Evolutionary conservation across 2,113 vertebrate genomes (phyloP).

Genomic region (Podiceps cristatus): DNA sequence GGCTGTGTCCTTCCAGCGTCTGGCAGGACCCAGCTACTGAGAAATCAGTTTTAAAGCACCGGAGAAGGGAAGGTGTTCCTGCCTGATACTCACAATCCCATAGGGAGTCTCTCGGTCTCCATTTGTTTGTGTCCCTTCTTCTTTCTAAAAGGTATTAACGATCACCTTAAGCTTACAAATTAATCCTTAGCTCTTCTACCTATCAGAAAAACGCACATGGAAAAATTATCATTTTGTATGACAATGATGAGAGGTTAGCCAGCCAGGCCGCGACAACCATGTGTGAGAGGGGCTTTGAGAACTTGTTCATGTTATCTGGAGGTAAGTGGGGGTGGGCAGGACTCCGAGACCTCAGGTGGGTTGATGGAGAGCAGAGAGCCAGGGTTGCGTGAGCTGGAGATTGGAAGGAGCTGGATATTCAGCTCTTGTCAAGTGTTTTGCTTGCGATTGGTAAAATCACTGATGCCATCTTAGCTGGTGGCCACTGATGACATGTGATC

Average conservation of each 20-base stretch:
- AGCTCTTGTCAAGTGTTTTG: rapidly evolving
- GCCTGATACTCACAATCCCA: too few species aligned
- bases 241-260: constrained; percentile 92
- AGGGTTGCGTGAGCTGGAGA: background rate
- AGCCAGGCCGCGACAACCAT: constrained; percentile 91
- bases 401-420: background rate
- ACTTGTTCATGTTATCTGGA: constrained; percentile 95
- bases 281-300: constrained; percentile 94
- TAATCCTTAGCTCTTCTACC: constrained; percentile 68
- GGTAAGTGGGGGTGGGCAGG: constrained; percentile 72
- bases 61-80: background rate
- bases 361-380: background rate
- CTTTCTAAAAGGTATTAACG: rapidly evolving
- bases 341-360: rapidly evolving
- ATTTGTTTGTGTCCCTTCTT: background rate
- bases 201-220: constrained; percentile 89
- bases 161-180: background rate
- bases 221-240: constrained; percentile 94
- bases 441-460: rapidly evolving
- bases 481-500: rapidly evolving
- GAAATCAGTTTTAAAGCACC: background rate
- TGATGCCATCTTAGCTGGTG: background rate
- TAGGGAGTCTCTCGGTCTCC: rapidly evolving
- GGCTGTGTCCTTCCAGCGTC: background rate
- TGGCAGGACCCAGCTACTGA: background rate